Percentiles rank a stretch among this genome's conserved stretches.
phyloP scores from a whole-genome alignment of 2,888 invertebrate genomes.

The Spodoptera exigua region DNA sequence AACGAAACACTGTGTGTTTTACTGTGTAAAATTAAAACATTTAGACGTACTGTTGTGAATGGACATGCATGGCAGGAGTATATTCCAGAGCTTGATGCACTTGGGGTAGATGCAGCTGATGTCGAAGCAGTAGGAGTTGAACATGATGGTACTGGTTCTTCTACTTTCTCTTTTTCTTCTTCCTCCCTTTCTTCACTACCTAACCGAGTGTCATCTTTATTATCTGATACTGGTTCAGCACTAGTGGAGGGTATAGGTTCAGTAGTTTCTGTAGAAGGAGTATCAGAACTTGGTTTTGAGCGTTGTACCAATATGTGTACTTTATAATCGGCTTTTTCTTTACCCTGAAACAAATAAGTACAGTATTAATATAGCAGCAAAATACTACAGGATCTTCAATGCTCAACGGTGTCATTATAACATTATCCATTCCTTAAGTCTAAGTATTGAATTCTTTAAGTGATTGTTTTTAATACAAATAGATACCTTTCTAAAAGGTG shows the following conservation, averaged over 20 bases:
- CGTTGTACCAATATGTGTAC: conserved; percentile 91
- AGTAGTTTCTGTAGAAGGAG: conserved; percentile 51
- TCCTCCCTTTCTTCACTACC: conserved; percentile 43
- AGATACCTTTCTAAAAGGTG: conserved; percentile 75
- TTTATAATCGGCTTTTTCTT: conserved; percentile 89
- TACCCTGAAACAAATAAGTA: conserved; percentile 77
- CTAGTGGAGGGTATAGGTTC: conserved; percentile 57
- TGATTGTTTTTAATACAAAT: not conserved
- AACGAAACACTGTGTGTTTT: conserved; percentile 91
- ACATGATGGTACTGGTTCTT: conserved; percentile 52
- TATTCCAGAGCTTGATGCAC: conserved; percentile 72
- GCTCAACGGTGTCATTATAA: too few species aligned
- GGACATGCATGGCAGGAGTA: conserved; percentile 91
- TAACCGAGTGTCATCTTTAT: conserved; percentile 25
- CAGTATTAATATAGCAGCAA: conserved; percentile 8
- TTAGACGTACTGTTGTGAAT: conserved; percentile 91
- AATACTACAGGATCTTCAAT: too few species aligned
- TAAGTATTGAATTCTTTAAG: too few species aligned
- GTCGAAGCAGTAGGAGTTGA: conserved; percentile 64
- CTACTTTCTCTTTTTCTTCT: conserved; percentile 44
- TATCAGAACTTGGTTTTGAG: conserved; percentile 72
- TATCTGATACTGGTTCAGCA: conserved; percentile 44
- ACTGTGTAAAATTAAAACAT: conserved; percentile 93
- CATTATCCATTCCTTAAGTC: too few species aligned
- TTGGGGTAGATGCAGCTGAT: conserved; percentile 59